Conservation (phyloP, 2,797 vertebrate species). For the Nannoperca australis region DNA sequence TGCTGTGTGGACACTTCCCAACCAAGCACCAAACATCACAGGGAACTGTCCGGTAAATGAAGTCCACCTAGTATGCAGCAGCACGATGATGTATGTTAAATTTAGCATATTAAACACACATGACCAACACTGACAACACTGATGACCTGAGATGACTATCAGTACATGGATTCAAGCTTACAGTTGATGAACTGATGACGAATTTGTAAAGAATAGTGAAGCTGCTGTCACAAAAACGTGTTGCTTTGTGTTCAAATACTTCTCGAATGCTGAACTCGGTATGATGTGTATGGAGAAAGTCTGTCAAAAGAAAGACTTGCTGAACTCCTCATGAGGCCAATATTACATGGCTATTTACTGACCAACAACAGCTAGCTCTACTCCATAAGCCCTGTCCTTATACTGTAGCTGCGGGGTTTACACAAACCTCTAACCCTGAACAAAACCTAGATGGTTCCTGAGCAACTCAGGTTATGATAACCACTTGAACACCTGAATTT, state of each 20-base stretch:
- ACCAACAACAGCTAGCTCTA: not conserved
- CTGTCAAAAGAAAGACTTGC: not conserved
- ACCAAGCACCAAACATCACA: not conserved
- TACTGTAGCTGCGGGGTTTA: slow-evolving; percentile 1
- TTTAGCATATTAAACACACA: not conserved
- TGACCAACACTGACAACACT: not conserved
- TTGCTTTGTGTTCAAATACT: not conserved
- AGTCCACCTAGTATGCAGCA: not conserved
- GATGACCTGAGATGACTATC: not conserved
- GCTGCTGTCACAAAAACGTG: not conserved
- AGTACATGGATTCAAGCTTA: not conserved
- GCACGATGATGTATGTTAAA: not conserved
- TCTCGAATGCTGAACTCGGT: not conserved
- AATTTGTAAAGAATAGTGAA: not conserved
- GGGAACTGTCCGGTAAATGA: not conserved
- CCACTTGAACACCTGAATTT: not conserved
- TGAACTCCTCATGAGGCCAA: not conserved
- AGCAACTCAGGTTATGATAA: not conserved
- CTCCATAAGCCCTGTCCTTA: not conserved
- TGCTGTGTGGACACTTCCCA: not conserved
- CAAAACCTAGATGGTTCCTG: not conserved
- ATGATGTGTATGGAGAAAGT: not conserved
- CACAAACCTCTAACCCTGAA: not conserved
- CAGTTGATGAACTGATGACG: not conserved
- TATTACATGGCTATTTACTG: slow-evolving; percentile 1